Conservation (phyloP, 2,113 vertebrate species). For the Sarotherodon lohbergeri region DNA sequence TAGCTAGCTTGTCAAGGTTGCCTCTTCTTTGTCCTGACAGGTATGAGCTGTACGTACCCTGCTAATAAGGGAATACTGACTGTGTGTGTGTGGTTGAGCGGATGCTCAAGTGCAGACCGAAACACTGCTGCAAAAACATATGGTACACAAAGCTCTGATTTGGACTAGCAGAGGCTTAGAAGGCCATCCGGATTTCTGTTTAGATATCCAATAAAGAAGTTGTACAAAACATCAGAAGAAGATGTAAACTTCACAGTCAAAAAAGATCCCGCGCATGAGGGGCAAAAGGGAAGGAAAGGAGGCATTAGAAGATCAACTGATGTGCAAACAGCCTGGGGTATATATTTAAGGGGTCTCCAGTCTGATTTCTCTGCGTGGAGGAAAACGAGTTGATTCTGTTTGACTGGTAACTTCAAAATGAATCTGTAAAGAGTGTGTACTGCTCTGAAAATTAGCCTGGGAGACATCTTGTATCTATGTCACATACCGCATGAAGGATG, state of each 20-base stretch:
- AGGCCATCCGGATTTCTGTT: slow-evolving; percentile 1
- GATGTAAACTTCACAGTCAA: slow-evolving; percentile 23
- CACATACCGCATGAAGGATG: slow-evolving; percentile 33
- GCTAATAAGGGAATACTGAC: slow-evolving; percentile 22
- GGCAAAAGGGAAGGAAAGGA: slow-evolving; percentile 1
- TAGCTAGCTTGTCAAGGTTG: slow-evolving; percentile 26
- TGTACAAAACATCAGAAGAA: background rate
- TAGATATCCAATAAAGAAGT: background rate
- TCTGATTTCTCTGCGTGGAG: slow-evolving; percentile 5
- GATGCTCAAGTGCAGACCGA: background rate
- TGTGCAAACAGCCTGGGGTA: slow-evolving; percentile 34
- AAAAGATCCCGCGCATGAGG: background rate
- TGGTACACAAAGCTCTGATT: background rate
- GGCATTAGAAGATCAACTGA: slow-evolving; percentile 24
- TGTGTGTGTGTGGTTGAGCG: background rate
- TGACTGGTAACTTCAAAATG: slow-evolving; percentile 55
- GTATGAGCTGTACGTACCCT: slow-evolving; percentile 24
- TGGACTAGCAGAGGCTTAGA: background rate
- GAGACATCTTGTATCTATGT: slow-evolving; percentile 60
- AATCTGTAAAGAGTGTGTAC: slow-evolving; percentile 29
- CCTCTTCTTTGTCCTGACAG: slow-evolving; percentile 38
- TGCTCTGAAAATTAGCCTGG: slow-evolving; percentile 43
- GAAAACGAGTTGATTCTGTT: slow-evolving; percentile 47
- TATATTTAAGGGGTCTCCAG: slow-evolving; percentile 21
- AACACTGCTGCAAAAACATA: slow-evolving; percentile 5